These are phyloP conservation scores for Grapholita molesta DNA, from an alignment of 1,140 invertebrate species.

Conservation along the genomic window DNA sequence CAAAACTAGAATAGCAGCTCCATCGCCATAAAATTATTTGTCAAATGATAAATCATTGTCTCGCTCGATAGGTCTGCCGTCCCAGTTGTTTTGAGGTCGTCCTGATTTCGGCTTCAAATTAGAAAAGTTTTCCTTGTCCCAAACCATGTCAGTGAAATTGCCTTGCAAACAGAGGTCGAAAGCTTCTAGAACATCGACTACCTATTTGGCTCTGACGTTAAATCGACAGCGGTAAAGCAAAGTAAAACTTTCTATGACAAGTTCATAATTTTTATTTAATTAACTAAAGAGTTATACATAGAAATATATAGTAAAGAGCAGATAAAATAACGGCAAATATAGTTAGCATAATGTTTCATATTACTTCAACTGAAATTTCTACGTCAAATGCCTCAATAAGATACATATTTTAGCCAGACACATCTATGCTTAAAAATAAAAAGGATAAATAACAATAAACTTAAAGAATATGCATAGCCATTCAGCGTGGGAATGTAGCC, in stretches of 20 bases:
- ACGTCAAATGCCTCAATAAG: no score
- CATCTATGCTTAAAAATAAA: no score
- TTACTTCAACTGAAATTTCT: no score
- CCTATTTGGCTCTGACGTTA: constrained; percentile 9
- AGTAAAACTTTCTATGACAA: neutral
- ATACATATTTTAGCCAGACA: no score
- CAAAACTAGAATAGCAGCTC: neutral
- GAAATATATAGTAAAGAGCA: no score
- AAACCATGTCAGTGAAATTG: constrained; percentile 18
- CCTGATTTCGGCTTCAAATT: constrained; percentile 30
- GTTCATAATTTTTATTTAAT: no score
- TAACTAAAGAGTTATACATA: no score
- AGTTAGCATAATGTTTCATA: no score
- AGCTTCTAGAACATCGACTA: constrained; percentile 10
- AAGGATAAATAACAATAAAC: no score
- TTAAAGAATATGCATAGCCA: no score
- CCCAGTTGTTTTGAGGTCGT: constrained; percentile 20
- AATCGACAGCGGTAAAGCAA: neutral
- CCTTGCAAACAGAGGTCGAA: constrained; percentile 20
- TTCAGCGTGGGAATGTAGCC: no score
- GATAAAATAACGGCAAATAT: no score
- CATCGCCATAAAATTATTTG: constrained; percentile 12
- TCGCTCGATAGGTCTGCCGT: constrained; percentile 28
- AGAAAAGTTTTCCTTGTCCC: constrained; percentile 34
- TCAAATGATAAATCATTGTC: constrained; percentile 38